Percentiles rank a stretch among this genome's conserved stretches.
These are phyloP conservation scores for Diaperis boleti DNA, from an alignment of 2,888 invertebrate species.

Conservation along the genomic window DNA sequence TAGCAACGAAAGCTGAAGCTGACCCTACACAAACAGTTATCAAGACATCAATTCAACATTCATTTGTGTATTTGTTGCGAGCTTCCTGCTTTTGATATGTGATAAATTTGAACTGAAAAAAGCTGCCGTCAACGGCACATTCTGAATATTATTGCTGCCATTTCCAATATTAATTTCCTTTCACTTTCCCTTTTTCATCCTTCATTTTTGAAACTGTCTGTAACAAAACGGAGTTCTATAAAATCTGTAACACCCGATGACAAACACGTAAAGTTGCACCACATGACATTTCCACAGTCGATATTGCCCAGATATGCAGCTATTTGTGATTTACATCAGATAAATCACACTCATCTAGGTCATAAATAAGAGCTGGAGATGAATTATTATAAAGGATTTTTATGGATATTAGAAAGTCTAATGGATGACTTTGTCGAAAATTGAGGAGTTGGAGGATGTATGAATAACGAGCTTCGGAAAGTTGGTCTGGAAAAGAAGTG, in stretches of 20 bases:
- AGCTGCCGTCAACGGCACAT: no score
- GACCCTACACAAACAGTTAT: no score
- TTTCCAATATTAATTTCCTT: no score
- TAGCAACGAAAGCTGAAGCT: no score
- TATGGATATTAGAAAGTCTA: constrained; percentile 14
- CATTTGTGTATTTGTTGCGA: no score
- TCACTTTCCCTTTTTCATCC: no score
- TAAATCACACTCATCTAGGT: constrained; percentile 4
- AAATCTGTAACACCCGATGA: not conserved
- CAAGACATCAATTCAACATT: no score
- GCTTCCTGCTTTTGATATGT: no score
- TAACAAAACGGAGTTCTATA: no score
- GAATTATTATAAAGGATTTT: constrained; percentile 14
- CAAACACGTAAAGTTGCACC: not conserved
- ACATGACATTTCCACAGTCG: constrained; percentile 1
- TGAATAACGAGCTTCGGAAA: not conserved
- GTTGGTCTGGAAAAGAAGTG: not conserved
- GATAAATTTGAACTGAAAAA: no score
- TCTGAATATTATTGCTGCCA: no score
- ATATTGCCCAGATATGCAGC: constrained; percentile 18
- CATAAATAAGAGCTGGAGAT: constrained; percentile 18
- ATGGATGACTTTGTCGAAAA: constrained; percentile 5
- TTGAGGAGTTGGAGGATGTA: not conserved
- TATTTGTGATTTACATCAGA: constrained; percentile 22
- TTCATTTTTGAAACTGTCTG: no score